These are phyloP conservation scores for Percina caprodes DNA, from an alignment of 2,113 vertebrate species.

Conservation along the genomic window DNA sequence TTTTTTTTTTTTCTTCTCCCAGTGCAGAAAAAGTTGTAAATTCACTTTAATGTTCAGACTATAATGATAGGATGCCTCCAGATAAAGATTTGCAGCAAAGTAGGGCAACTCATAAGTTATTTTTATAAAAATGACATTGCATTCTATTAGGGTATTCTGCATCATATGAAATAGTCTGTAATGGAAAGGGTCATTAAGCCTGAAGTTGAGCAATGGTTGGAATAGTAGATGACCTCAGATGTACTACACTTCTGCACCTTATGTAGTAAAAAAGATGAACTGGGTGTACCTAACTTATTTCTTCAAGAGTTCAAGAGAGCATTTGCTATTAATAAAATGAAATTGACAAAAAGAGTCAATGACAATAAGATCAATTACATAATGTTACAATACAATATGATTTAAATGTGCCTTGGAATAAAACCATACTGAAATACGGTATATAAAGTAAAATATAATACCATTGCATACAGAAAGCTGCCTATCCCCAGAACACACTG, in stretches of 20 bases:
- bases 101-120: conserved; percentile 40
- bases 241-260: neutral
- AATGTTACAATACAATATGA: no score
- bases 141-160: conserved; percentile 26
- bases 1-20: neutral
- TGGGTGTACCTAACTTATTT: neutral
- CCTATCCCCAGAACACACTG: no score
- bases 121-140: conserved; percentile 21
- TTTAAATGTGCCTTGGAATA: no score
- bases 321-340: no score
- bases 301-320: no score
- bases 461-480: no score
- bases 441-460: no score
- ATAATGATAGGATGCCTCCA: conserved; percentile 54
- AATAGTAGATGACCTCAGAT: neutral
- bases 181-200: conserved; percentile 28
- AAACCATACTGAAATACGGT: no score
- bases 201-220: neutral
- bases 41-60: conserved; percentile 42
- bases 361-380: no score
- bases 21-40: conserved; percentile 11
- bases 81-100: conserved; percentile 47
- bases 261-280: neutral
- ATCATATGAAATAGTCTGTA: conserved; percentile 21
- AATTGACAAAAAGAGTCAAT: no score